Evolutionary conservation across 2,888 invertebrate species (phyloP), one percentile per base, ranked within the genome.

Genomic region (Parochlus steinenii): DNA sequence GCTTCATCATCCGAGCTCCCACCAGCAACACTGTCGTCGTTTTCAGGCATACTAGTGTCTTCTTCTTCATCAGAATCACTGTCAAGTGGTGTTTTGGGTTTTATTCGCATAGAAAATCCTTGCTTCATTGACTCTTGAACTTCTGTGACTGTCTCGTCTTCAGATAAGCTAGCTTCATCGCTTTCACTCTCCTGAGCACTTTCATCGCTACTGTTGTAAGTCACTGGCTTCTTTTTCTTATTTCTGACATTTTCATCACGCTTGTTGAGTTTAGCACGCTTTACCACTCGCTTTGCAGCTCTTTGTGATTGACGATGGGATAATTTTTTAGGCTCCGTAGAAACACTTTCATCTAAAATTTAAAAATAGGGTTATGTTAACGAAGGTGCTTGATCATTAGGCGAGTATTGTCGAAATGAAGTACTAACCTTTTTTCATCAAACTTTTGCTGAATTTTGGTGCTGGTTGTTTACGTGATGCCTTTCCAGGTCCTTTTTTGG

Each of bases 381-480:
- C 38, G 16, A 24, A 25, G 20, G 8, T 39, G n/a, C 5, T 18
- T 16, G 22, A 23, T 37, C 27, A 32, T 40, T 12, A 15, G 6
- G 10, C n/a, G 27, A 12, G 5, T 2, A 18, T 20, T 34, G 12
- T 6, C 7, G 17, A 18, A 6, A 26, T 19, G 17, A 11, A 5
- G 20, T 18, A 18, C 20, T 33, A 15, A 37, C 47, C 34, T 37
- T 48, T 47, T 57, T 56, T 56, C 26, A 56, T 53, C 0, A 53
- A 42, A 40, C 50, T 47, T 35, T 56, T 55, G 3, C 45, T 42
- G 39, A 52, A 57, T 31, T 65, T 63, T 2, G 92, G 90, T 46
- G 80, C 76, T 27, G 72, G 71, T 51, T 92, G 92, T 51, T 90
- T 92, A 45, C 74, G 79, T 0, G 86, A 64, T 58, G 90, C 92